Percentiles rank a stretch among this genome's conserved stretches.
phyloP scores from a whole-genome alignment of 2,113 vertebrate species.

The Dendrocopos noguchii region DNA sequence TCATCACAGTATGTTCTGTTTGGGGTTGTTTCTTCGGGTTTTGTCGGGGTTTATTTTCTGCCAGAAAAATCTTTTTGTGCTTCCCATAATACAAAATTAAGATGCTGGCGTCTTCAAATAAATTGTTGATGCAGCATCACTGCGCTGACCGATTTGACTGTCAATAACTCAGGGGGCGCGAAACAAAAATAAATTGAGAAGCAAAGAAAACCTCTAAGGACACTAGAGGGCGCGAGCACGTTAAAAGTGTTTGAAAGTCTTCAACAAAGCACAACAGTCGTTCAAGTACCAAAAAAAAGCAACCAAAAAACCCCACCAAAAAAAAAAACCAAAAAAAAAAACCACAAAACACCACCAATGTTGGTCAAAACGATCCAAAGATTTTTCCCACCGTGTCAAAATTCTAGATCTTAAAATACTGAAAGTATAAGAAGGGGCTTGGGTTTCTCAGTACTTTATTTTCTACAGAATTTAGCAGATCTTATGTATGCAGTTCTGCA shows the following conservation, averaged over 20 bases:
- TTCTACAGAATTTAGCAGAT: background rate
- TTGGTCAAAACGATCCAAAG: background rate
- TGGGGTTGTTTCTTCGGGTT: background rate
- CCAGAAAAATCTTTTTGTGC: background rate
- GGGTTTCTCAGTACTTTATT: background rate
- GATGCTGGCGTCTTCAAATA: background rate
- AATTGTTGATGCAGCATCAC: background rate
- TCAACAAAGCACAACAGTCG: background rate
- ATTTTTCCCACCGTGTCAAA: background rate
- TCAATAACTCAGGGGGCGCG: background rate
- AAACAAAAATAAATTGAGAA: background rate
- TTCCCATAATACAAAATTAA: background rate
- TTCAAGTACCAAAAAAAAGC: background rate
- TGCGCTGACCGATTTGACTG: background rate
- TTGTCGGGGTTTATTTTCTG: background rate
- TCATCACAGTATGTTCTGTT: background rate
- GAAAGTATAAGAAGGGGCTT: background rate
- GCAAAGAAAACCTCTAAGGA: background rate
- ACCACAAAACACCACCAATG: background rate
- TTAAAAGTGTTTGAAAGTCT: background rate
- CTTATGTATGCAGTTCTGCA: background rate
- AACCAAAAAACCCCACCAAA: too few species aligned
- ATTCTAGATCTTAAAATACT: background rate
- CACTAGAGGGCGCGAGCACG: constrained; percentile 39
- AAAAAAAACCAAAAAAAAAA: too few species aligned